Evolutionary conservation across 1,140 invertebrate genomes (phyloP), one percentile per base, ranked within the genome.

Genomic region (Nasonia vitripennis): DNA sequence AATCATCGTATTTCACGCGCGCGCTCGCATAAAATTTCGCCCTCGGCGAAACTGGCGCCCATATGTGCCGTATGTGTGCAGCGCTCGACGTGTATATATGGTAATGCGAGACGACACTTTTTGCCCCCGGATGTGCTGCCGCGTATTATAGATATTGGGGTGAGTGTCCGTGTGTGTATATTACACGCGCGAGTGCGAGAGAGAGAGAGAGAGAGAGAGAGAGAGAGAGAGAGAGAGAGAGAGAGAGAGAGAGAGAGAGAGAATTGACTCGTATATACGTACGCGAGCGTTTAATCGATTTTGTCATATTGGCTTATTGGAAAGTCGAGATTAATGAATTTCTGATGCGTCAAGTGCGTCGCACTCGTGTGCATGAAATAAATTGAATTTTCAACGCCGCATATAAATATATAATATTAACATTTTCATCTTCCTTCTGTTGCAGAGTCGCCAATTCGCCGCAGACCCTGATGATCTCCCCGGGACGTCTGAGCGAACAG

Each of bases 401-500:
- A 51, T 17, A 51, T 27, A 71, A 67, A 34, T 67, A 41, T 41
- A 27, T 27, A 27, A 27, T 27, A 80, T 68, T 70, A 70, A 80
- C 20, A 2, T 41, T 45, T 17, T 80, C 2, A 5, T 7, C 27
- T 37, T 37, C n/a, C 48, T 83, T 74, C 62, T 82, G 48, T 87
- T 88, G 27, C 84, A 87, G 86, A 37, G 87, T 85, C 71, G 78
- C 78, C 70, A 85, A 70, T 67, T 48, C 78, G 31, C 83, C 91
- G 27, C 91, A 92, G 73, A 88, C 89, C 0, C 86, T 91, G 62
- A 89, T 87, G 0, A 75, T 81, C 48, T 89, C 90, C 0, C 87
- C 89, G 27, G 94, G 87, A 86, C 90, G 87, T 89, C 91, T 89
- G 87, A 93, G 86, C 0, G 90, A 90, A 0, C 80, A 86, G 41